Conservation (phyloP, 2,113 vertebrate species). For the Chaetops frenatus region DNA sequence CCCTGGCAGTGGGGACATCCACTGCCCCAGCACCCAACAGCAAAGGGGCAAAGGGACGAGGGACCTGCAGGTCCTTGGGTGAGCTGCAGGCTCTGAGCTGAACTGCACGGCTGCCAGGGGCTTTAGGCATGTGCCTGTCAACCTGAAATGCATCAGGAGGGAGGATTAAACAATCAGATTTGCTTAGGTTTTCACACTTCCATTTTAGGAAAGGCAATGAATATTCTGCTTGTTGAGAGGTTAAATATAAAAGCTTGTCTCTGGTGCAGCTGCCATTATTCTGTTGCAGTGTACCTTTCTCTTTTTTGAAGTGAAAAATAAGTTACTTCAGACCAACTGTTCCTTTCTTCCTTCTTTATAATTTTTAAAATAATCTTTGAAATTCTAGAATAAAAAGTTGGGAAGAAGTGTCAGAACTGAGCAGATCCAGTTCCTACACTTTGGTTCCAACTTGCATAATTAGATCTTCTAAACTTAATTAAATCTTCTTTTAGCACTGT, state of each 20-base stretch:
- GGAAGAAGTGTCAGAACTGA: conserved; percentile 2
- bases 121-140: neutral
- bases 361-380: neutral
- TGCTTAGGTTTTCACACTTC: neutral
- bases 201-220: neutral
- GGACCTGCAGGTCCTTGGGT: rapidly evolving
- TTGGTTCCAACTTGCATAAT: conserved; percentile 30
- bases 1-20: neutral
- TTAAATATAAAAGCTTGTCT: neutral
- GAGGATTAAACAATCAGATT: neutral
- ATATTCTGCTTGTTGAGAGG: neutral
- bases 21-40: neutral
- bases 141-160: neutral
- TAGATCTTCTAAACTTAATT: conserved; percentile 48
- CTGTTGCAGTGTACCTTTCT: neutral
- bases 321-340: neutral
- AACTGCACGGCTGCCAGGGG: neutral
- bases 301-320: neutral
- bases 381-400: conserved; percentile 20
- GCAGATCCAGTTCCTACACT: neutral
- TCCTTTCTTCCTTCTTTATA: neutral
- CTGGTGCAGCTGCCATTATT: neutral
- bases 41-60: no score
- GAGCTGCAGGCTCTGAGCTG: neutral
- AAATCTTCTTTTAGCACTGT: conserved; percentile 33